Percentiles rank a stretch among this genome's conserved stretches.
Evolutionary conservation across 2,888 invertebrate genomes (phyloP).

Genomic region (Sabatieria punctata): DNA sequence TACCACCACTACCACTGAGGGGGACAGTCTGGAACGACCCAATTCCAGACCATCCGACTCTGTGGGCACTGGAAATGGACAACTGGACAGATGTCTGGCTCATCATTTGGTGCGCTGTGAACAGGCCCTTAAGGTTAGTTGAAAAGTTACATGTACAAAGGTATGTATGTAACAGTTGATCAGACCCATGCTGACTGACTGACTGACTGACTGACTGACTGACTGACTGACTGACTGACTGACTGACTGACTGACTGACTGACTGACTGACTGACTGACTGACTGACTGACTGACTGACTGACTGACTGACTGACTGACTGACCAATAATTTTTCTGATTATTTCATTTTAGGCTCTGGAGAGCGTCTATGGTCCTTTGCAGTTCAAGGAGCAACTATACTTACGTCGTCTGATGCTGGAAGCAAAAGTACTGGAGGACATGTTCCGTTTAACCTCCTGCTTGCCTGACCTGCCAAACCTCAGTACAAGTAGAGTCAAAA

Average conservation of each 20-base stretch:
- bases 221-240: too few relatives aligned
- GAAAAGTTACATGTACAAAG: neutral
- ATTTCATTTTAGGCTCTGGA: neutral
- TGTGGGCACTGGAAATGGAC: neutral
- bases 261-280: too few relatives aligned
- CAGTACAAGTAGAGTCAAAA: neutral
- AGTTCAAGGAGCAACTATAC: neutral
- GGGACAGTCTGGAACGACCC: too few relatives aligned
- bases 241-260: too few relatives aligned
- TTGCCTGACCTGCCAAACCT: neutral
- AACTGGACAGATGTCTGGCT: neutral
- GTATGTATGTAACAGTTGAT: too few relatives aligned
- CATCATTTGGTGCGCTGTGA: neutral
- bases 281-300: too few relatives aligned
- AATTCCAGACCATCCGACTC: too few relatives aligned
- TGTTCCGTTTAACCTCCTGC: neutral
- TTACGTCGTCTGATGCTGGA: neutral
- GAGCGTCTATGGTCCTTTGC: neutral
- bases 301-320: neutral
- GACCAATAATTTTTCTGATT: neutral
- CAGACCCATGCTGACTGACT: too few relatives aligned
- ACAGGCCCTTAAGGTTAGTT: neutral
- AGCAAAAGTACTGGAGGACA: neutral
- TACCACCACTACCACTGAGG: too few relatives aligned
- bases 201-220: too few relatives aligned